A percentile compares a stretch with the other conserved stretches of the same genome.
These are phyloP conservation scores for Anolis sagrei DNA, from an alignment of 2,113 vertebrate genomes.

Conservation along the genomic window DNA sequence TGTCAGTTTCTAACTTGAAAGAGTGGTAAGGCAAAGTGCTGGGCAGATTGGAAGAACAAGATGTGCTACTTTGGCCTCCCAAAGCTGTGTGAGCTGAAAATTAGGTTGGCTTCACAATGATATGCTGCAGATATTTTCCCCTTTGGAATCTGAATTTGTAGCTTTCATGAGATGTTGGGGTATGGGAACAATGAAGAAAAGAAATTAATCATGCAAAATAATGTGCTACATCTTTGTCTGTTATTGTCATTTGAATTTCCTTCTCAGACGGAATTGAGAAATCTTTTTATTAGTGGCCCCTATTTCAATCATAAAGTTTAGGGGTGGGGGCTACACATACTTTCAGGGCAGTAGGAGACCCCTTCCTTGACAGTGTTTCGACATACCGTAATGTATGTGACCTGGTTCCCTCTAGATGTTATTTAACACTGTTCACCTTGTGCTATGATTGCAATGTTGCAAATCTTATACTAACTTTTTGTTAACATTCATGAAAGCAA, in stretches of 20 bases:
- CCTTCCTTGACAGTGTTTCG: too few relatives aligned
- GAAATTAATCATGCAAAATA: background rate
- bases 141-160: background rate
- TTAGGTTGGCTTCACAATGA: constrained; percentile 1
- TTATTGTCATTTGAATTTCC: background rate
- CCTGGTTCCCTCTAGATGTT: too few relatives aligned
- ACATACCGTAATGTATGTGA: too few relatives aligned
- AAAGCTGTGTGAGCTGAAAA: background rate
- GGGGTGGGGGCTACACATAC: background rate
- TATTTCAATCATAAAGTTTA: background rate
- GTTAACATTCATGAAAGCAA: background rate
- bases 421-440: background rate
- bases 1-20: background rate
- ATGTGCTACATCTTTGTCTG: background rate
- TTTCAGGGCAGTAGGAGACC: background rate
- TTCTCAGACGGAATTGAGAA: background rate
- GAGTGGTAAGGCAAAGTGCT: background rate
- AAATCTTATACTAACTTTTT: background rate
- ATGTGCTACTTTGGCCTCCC: background rate
- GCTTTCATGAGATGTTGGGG: background rate
- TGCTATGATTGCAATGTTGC: background rate
- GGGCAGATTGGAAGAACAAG: background rate
- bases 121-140: background rate
- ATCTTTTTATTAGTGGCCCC: background rate
- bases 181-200: background rate